These are phyloP conservation scores for Heteronetta atricapilla DNA, from an alignment of 2,113 vertebrate species.

Conservation along the genomic window DNA sequence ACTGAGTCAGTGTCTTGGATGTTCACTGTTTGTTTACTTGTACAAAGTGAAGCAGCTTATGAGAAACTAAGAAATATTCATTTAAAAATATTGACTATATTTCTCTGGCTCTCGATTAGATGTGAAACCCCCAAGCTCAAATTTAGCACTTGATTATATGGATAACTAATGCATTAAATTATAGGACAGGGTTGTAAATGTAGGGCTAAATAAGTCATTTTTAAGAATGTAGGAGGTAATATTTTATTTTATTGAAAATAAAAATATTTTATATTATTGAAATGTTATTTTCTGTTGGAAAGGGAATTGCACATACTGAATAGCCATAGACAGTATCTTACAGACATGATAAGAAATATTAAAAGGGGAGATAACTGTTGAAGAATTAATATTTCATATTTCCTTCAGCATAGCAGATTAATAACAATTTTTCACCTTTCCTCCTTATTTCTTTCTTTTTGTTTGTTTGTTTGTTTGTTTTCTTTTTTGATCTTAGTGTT, in stretches of 20 bases:
- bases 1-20: neutral
- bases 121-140: neutral
- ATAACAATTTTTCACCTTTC: neutral
- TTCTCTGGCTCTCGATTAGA: neutral
- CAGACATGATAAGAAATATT: neutral
- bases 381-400: neutral
- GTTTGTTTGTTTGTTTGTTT: too few relatives aligned
- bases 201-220: neutral
- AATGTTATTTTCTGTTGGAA: neutral
- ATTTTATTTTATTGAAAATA: neutral
- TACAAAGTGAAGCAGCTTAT: neutral
- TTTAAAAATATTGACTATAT: too few relatives aligned
- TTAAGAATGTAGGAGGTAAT: neutral
- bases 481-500: constrained; percentile 78
- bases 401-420: neutral
- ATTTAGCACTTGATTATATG: neutral
- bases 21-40: neutral
- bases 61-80: neutral
- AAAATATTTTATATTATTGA: neutral
- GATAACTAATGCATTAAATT: neutral
- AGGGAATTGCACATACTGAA: neutral
- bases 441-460: neutral
- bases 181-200: neutral
- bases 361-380: neutral
- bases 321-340: neutral